Evolutionary conservation across 2,797 vertebrate genomes (phyloP).

Genomic region (Gallinago solitaria): DNA sequence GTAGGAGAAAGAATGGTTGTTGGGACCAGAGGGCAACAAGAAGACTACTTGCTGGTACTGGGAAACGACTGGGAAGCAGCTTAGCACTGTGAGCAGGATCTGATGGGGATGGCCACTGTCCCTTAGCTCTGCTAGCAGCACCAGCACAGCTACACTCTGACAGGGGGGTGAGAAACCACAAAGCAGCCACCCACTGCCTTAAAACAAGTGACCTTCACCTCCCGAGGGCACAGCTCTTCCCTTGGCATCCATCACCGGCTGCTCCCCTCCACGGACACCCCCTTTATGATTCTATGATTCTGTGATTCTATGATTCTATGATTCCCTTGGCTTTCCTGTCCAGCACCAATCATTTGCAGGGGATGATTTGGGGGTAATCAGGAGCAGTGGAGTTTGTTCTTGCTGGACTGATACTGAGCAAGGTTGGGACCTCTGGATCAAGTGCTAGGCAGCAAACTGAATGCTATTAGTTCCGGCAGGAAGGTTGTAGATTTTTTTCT

Average conservation of each 20-base stretch:
- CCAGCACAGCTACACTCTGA: not conserved
- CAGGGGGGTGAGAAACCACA: not conserved
- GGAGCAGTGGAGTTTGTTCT: not conserved
- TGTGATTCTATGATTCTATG: no score
- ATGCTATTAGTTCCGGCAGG: not conserved
- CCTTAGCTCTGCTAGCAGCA: not conserved
- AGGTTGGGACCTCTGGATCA: not conserved
- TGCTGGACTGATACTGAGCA: not conserved
- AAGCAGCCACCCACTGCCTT: not conserved
- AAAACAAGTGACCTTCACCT: not conserved
- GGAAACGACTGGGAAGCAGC: not conserved
- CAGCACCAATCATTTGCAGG: accelerated
- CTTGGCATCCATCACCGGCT: no score
- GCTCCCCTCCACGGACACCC: no score
- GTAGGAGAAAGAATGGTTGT: not conserved
- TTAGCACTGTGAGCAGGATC: accelerated
- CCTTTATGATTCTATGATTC: no score
- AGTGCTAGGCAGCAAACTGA: not conserved
- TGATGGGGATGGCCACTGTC: accelerated
- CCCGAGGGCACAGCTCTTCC: not conserved
- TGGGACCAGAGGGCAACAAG: not conserved
- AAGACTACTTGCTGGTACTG: not conserved
- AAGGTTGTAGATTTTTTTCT: not conserved
- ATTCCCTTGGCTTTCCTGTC: not conserved
- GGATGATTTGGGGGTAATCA: not conserved